Conservation (phyloP, 2,797 vertebrate species). For the Micrastur ruficollis region DNA sequence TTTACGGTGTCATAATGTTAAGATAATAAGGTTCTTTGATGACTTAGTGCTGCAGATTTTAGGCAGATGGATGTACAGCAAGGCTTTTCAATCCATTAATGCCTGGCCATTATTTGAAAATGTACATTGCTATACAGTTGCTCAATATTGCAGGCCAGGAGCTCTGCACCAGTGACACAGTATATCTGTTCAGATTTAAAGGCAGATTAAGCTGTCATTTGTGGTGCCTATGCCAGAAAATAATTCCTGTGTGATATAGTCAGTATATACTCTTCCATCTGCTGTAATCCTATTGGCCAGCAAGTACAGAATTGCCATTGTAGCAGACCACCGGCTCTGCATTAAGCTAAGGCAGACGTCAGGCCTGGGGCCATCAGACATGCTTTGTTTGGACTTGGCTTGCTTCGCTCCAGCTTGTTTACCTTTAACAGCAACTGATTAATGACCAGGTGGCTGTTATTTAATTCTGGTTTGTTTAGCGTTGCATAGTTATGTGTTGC, state of each 20-base stretch:
- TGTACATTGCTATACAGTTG: background rate
- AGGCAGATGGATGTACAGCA: background rate
- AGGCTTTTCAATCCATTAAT: background rate
- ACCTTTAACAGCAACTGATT: background rate
- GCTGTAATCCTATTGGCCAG: background rate
- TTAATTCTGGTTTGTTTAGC: background rate
- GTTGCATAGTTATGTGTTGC: background rate
- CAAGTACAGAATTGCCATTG: background rate
- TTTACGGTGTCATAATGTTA: background rate
- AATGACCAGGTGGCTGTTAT: background rate
- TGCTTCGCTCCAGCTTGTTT: background rate
- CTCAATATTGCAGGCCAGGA: background rate
- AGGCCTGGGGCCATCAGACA: background rate
- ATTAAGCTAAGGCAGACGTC: background rate
- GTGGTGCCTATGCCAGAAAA: background rate
- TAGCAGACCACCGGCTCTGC: background rate
- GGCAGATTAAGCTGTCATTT: background rate
- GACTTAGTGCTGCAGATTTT: background rate
- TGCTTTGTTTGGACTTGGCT: background rate
- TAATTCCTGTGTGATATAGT: background rate
- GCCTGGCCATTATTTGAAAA: background rate
- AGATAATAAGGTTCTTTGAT: background rate
- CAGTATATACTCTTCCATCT: background rate
- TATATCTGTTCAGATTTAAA: background rate
- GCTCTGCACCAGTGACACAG: background rate